A percentile compares a stretch with the other conserved stretches of the same genome.
These are phyloP conservation scores for Drosophila aff. DNA, from an alignment of 1,140 invertebrate species.

Conservation along the genomic window DNA sequence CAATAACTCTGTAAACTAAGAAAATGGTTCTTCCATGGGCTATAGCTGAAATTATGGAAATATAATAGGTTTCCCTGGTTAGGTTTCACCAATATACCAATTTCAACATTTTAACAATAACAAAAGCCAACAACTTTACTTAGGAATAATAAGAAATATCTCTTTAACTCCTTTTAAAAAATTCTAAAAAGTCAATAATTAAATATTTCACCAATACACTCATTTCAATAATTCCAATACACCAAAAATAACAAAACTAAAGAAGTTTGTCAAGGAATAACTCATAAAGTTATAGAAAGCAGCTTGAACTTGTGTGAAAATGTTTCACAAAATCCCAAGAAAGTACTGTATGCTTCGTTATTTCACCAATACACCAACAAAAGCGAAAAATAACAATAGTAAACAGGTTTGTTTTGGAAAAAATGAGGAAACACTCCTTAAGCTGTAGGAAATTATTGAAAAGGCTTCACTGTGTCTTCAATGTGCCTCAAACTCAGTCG, in stretches of 20 bases:
- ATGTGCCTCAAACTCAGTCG: constrained; percentile 34
- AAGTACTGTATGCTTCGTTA: neutral
- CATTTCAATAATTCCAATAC: neutral
- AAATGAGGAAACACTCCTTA: constrained; percentile 9
- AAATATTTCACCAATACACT: neutral
- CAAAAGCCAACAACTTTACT: neutral
- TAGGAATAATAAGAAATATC: neutral
- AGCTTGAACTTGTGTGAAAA: neutral
- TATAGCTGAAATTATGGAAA: neutral
- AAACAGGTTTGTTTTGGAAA: constrained; percentile 1
- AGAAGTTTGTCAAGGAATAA: neutral
- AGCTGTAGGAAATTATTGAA: constrained; percentile 10
- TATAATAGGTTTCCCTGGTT: neutral
- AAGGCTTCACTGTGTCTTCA: constrained; percentile 24
- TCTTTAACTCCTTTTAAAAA: neutral
- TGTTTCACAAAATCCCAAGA: neutral
- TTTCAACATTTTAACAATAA: neutral
- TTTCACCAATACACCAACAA: constrained; percentile 3
- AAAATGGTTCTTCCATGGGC: neutral
- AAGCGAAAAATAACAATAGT: neutral
- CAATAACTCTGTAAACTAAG: neutral
- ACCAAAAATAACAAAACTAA: neutral
- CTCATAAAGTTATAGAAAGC: neutral
- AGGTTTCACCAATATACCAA: neutral
- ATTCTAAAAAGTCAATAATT: neutral